Evolutionary conservation across 2,888 invertebrate species (phyloP).

Genomic region (Crematogaster levior): DNA sequence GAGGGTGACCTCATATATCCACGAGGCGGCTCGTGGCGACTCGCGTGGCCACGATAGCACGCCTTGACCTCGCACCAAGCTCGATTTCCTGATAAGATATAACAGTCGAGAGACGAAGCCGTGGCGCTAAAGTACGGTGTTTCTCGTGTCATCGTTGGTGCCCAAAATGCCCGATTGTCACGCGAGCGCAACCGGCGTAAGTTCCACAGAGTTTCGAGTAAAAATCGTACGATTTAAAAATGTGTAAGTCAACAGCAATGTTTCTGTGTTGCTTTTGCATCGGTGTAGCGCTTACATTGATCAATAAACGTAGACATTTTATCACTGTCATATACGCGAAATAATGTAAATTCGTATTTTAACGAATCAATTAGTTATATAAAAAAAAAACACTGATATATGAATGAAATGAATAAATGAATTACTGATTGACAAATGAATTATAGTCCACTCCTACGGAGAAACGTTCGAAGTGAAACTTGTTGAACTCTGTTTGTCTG

Average conservation of each 20-base stretch:
- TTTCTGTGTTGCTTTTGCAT: background rate
- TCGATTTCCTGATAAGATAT: conserved; percentile 76
- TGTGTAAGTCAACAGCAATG: background rate
- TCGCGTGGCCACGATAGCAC: conserved; percentile 76
- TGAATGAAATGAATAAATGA: too few relatives aligned
- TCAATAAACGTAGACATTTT: conserved; percentile 1
- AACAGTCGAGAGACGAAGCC: conserved; percentile 57
- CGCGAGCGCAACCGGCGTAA: conserved; percentile 11
- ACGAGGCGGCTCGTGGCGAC: conserved; percentile 58
- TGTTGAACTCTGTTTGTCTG: too few relatives aligned
- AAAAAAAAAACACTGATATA: too few relatives aligned
- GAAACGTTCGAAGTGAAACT: background rate
- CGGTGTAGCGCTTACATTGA: background rate
- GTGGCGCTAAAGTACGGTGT: conserved; percentile 56
- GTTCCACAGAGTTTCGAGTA: background rate
- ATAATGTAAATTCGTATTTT: background rate
- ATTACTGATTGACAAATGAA: too few relatives aligned
- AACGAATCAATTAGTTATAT: background rate
- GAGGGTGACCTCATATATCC: conserved; percentile 58
- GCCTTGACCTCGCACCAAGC: conserved; percentile 79
- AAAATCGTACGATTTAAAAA: background rate
- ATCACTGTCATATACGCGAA: background rate
- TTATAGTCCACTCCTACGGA: background rate
- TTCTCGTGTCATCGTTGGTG: conserved; percentile 68
- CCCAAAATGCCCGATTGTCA: conserved; percentile 44